Base-by-base conservation (phyloP, 2,888 invertebrate species). In the Hydroisotoma schaefferi region DNA sequence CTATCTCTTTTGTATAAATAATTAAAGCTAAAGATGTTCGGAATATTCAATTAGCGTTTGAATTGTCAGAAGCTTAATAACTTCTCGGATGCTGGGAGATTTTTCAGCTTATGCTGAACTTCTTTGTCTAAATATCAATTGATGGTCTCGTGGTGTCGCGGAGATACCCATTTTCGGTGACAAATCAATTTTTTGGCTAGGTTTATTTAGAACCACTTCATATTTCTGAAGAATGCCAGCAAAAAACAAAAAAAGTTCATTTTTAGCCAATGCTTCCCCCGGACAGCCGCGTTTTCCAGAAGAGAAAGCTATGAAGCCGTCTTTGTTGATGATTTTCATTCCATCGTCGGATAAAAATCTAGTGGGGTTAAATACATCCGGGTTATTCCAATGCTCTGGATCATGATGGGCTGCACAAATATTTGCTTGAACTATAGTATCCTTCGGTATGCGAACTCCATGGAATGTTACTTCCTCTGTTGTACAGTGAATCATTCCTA, bases 231-330 rank as follows among this genome's bases (percentile, higher is more conserved):
- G 12, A 25, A 69, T 59, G 5, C 5, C 26, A 3, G 56, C 54
- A 0, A 56, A 12, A 5, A 66, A 61, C 12, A 68, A 20, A 44
- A 68, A 69, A 10, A 69, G 46, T 15, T 65, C 62, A 51, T 68
- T 57, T 22, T 53, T 49, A 4, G 67, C 69, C 18, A 69, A 29
- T 1, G 53, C 38, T 43, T 62, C 63, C 2, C 67, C 69, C 8
- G 65, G 56, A 44, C 69, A 69, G 5, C 40, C 27, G 44, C 69
- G 27, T 55, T 65, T 65, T 23, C 69, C 69, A 29, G 27, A 37
- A 0, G 67, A 65, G 54, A 69, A 69, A 2, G 69, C 59, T 3
- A 69, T 12, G 29, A 63, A 67, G 26, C 44, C 59, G 10, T 58
- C 55, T 10, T 54, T n/a, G 23, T 46, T 28, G n/a, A 51, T 20